Percentiles rank a stretch among this genome's conserved stretches.
Conservation (phyloP, 2,888 invertebrate genomes). For the Drosophila subsilvestris region DNA sequence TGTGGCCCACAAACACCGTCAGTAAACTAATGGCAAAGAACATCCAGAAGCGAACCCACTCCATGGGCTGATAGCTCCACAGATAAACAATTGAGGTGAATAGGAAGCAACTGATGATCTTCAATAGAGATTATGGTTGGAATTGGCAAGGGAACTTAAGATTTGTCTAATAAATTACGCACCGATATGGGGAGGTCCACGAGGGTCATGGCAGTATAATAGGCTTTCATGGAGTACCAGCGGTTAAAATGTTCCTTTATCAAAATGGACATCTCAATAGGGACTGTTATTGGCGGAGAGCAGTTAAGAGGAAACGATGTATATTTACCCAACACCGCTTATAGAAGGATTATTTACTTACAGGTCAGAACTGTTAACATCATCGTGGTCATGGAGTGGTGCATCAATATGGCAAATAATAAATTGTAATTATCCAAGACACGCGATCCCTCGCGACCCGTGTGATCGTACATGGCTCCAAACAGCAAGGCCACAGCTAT, state of each 20-base stretch:
- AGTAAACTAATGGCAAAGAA: conserved; percentile 93
- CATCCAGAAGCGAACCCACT: conserved; percentile 91
- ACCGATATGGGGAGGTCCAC: conserved; percentile 92
- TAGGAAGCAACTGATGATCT: conserved; percentile 88
- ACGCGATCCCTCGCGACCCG: conserved; percentile 90
- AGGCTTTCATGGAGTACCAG: conserved; percentile 94
- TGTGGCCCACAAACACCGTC: conserved; percentile 95
- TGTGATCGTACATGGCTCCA: conserved; percentile 89
- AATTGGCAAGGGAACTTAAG: accelerated
- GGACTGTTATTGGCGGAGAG: conserved; percentile 81
- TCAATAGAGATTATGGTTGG: conserved; percentile 49
- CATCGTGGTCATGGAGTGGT: conserved; percentile 96
- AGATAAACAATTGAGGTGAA: conserved; percentile 92
- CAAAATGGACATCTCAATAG: conserved; percentile 91
- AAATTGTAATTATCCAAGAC: conserved; percentile 94
- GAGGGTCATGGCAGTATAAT: conserved; percentile 90
- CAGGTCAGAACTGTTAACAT: conserved; percentile 95
- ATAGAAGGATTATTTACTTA: conserved; percentile 84
- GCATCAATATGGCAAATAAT: conserved; percentile 95
- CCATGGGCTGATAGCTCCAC: conserved; percentile 95
- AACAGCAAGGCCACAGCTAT: conserved; percentile 90
- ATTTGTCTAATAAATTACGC: conserved; percentile 77
- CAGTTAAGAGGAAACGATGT: not conserved
- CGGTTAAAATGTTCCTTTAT: conserved; percentile 94
- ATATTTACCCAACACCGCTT: not conserved